phyloP scores from a whole-genome alignment of 2,113 vertebrate species.

The Stegastes partitus region DNA sequence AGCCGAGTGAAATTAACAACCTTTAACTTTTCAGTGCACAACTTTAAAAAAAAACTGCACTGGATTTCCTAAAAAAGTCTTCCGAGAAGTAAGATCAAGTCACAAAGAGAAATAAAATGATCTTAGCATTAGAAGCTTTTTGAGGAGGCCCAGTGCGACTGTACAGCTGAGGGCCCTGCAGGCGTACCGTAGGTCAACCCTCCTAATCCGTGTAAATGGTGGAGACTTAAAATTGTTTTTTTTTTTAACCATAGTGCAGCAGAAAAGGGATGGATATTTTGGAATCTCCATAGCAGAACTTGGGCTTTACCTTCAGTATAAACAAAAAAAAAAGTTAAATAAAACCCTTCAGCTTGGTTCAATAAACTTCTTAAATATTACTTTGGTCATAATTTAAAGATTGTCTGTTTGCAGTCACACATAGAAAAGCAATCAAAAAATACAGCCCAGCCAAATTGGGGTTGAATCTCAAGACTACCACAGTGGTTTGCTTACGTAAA shows the following conservation, averaged over 20 bases:
- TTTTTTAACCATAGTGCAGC: neutral
- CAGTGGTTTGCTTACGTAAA: constrained; percentile 34
- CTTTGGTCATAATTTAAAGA: constrained; percentile 62
- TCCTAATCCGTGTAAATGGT: neutral
- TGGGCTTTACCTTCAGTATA: constrained; percentile 38
- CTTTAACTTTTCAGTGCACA: constrained; percentile 48
- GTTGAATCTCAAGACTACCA: constrained; percentile 20
- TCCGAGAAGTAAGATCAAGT: constrained; percentile 2
- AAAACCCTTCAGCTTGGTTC: constrained; percentile 44
- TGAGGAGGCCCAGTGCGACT: neutral
- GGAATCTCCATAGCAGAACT: constrained; percentile 13
- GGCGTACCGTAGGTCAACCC: constrained; percentile 11
- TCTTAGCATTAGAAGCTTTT: neutral
- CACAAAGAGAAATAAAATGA: neutral
- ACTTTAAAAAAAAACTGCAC: neutral
- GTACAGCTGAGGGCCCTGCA: constrained; percentile 20
- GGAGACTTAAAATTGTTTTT: neutral
- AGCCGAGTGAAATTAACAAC: constrained; percentile 44
- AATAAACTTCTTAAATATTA: constrained; percentile 48
- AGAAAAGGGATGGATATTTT: neutral
- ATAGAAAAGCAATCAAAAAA: constrained; percentile 28
- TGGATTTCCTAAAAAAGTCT: constrained; percentile 27
- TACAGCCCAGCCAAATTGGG: constrained; percentile 2
- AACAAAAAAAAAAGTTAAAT: constrained; percentile 33
- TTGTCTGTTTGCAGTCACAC: constrained; percentile 61